Evolutionary conservation across 2,888 invertebrate genomes (phyloP).

Genomic region (Microctonus hyperodae): DNA sequence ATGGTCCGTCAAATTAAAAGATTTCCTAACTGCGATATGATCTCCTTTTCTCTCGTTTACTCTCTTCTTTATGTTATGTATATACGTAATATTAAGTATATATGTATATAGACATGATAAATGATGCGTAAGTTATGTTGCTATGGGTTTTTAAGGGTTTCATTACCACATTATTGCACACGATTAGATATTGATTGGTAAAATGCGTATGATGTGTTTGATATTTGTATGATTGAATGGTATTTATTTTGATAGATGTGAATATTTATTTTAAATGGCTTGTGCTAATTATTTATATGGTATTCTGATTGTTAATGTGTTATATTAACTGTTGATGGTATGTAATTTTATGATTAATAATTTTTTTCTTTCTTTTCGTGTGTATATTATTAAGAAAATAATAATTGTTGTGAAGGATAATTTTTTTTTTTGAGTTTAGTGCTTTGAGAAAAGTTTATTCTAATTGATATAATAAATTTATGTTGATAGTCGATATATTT

Average conservation of each 20-base stretch:
- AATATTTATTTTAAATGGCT: neutral
- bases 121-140: slow-evolving; percentile 31
- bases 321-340: too few relatives aligned
- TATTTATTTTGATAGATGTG: neutral
- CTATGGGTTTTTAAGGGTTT: slow-evolving; percentile 17
- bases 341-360: too few relatives aligned
- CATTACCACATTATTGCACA: slow-evolving; percentile 26
- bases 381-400: too few relatives aligned
- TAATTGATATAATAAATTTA: too few relatives aligned
- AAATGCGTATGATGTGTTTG: too few relatives aligned
- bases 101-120: slow-evolving; percentile 13
- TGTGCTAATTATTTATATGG: too few relatives aligned
- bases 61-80: neutral
- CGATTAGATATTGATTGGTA: slow-evolving; percentile 23
- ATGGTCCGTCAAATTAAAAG: slow-evolving; percentile 64
- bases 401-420: too few relatives aligned
- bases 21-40: slow-evolving; percentile 61
- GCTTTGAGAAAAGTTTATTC: too few relatives aligned
- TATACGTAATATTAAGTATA: neutral
- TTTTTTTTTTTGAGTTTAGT: too few relatives aligned
- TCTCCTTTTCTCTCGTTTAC: slow-evolving; percentile 32
- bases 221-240: slow-evolving; percentile 5
- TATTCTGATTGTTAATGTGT: too few relatives aligned
- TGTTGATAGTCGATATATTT: too few relatives aligned
- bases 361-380: too few relatives aligned